phyloP scores from a whole-genome alignment of 2,113 vertebrate genomes.

The Arenaria interpres region DNA sequence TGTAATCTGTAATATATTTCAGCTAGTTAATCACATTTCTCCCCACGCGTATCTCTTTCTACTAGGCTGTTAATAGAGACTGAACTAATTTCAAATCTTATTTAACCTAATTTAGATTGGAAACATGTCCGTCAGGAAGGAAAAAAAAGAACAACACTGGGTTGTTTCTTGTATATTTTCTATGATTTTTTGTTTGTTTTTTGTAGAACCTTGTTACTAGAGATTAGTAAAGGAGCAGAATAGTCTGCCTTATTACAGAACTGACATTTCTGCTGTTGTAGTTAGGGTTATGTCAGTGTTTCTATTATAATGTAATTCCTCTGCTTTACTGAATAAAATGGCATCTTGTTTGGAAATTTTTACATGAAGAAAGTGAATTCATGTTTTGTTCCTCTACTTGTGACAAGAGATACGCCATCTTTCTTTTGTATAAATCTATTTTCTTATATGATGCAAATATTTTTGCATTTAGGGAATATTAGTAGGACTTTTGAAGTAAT shows the following conservation, averaged over 20 bases:
- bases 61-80: constrained; percentile 6
- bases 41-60: constrained; percentile 16
- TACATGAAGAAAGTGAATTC: neutral
- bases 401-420: neutral
- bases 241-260: constrained; percentile 40
- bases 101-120: constrained; percentile 31
- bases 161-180: neutral
- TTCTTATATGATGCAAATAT: neutral
- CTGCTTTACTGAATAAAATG: neutral
- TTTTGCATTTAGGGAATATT: neutral
- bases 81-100: constrained; percentile 43
- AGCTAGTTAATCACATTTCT: constrained; percentile 27
- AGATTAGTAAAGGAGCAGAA: constrained; percentile 7
- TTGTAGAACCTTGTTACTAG: neutral
- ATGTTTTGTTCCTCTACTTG: neutral
- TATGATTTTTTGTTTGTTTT: neutral
- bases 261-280: neutral
- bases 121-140: neutral
- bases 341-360: neutral
- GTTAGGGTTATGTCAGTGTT: neutral
- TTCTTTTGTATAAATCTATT: neutral
- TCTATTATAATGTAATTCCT: constrained; percentile 15
- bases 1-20: constrained; percentile 23
- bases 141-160: neutral
- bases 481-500: neutral